phyloP scores from a whole-genome alignment of 2,113 vertebrate genomes.

The Apteryx owenii region DNA sequence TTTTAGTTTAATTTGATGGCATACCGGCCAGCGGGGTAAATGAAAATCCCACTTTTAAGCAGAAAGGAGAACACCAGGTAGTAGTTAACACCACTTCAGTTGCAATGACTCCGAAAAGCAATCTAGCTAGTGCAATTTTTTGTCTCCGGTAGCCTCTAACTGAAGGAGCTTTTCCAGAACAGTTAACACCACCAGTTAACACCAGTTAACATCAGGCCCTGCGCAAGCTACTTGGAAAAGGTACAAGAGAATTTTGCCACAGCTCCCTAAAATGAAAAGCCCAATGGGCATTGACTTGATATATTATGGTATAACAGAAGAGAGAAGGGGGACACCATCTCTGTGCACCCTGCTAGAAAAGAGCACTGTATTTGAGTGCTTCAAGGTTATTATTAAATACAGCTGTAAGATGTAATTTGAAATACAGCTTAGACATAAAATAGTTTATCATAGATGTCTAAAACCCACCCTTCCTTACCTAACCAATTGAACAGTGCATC shows the following conservation, averaged over 20 bases:
- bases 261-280: not conserved
- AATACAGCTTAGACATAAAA: not conserved
- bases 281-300: not conserved
- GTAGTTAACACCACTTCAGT: not conserved
- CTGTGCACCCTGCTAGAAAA: not conserved
- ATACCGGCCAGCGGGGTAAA: not conserved
- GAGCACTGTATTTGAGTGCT: not conserved
- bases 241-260: not conserved
- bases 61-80: not conserved
- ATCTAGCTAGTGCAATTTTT: not conserved
- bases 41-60: not conserved
- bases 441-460: not conserved
- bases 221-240: not conserved
- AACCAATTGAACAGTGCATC: not conserved
- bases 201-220: not conserved
- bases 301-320: rapidly evolving
- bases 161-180: not conserved
- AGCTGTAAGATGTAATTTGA: not conserved
- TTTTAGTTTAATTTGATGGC: not conserved
- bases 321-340: not conserved
- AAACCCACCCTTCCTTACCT: not conserved
- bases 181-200: not conserved
- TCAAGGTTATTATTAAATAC: not conserved
- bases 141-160: not conserved
- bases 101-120: not conserved